Conservation (phyloP, 1,140 invertebrate genomes). For the Atta colombica region DNA sequence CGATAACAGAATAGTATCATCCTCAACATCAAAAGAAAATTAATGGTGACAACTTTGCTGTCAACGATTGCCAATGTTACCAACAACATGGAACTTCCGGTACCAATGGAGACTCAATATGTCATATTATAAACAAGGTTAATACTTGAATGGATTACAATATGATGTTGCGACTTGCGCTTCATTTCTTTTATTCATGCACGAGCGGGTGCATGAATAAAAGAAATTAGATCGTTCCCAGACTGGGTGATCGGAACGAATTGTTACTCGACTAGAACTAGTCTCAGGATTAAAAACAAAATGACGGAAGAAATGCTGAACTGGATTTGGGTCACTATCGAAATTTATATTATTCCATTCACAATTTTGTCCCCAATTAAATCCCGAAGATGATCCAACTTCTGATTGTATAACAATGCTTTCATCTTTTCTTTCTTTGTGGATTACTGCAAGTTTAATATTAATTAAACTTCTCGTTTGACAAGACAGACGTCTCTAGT, state of each 20-base stretch:
- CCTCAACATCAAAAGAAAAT: slow-evolving; percentile 21
- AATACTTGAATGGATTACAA: background rate
- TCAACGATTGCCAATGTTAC: slow-evolving; percentile 79
- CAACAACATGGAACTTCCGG: slow-evolving; percentile 77
- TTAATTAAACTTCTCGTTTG: background rate
- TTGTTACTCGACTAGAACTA: slow-evolving; percentile 51
- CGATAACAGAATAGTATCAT: slow-evolving; percentile 69
- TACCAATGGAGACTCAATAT: slow-evolving; percentile 87
- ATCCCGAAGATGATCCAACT: slow-evolving; percentile 30
- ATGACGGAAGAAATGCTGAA: slow-evolving; percentile 52
- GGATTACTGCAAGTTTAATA: background rate
- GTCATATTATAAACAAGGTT: slow-evolving; percentile 90
- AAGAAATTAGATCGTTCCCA: slow-evolving; percentile 48
- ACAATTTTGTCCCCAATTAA: slow-evolving; percentile 49
- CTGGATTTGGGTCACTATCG: slow-evolving; percentile 41
- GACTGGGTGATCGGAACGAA: slow-evolving; percentile 51
- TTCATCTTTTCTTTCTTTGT: background rate
- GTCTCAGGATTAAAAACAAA: slow-evolving; percentile 56
- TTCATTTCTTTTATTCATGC: background rate
- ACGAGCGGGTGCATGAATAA: slow-evolving; percentile 14
- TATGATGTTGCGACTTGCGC: background rate
- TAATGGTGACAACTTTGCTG: slow-evolving; percentile 79
- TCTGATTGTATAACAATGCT: background rate
- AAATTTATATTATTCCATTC: slow-evolving; percentile 50
- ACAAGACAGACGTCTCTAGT: background rate